phyloP scores from a whole-genome alignment of 2,797 vertebrate genomes.

The Neomorphus geoffroyi region DNA sequence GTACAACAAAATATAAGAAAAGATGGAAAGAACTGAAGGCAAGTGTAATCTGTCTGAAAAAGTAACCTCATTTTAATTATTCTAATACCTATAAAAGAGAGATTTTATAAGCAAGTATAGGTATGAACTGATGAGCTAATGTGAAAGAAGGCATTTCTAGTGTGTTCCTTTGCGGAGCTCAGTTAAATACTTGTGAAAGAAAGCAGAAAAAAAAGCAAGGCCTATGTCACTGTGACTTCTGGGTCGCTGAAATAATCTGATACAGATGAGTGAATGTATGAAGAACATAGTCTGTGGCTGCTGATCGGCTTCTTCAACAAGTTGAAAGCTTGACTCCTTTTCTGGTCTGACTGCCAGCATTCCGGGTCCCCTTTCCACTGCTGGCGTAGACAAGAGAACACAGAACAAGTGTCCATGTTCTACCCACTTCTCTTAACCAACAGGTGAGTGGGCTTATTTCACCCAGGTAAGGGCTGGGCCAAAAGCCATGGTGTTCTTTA shows the following conservation, averaged over 20 bases:
- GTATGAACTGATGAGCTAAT: not conserved
- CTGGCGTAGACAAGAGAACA: not conserved
- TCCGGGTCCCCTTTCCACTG: not conserved
- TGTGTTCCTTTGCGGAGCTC: not conserved
- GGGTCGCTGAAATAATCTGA: not conserved
- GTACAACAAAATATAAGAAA: not conserved
- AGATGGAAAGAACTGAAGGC: not conserved
- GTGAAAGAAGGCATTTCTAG: not conserved
- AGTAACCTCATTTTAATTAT: not conserved
- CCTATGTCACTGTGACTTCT: not conserved
- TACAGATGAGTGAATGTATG: not conserved
- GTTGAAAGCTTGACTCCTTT: not conserved
- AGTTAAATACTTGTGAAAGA: not conserved
- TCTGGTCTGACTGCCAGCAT: not conserved
- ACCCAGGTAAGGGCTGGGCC: not conserved
- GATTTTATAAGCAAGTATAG: not conserved
- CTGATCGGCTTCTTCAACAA: not conserved
- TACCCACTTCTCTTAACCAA: not conserved
- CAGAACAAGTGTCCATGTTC: rapidly evolving
- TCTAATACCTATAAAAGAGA: not conserved
- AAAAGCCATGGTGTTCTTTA: not conserved
- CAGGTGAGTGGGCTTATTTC: not conserved
- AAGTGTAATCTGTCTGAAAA: not conserved
- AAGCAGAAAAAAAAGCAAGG: not conserved
- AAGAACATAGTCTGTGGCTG: not conserved